These are phyloP conservation scores for Chaetura pelagica DNA, from an alignment of 2,113 vertebrate genomes.

Conservation along the genomic window DNA sequence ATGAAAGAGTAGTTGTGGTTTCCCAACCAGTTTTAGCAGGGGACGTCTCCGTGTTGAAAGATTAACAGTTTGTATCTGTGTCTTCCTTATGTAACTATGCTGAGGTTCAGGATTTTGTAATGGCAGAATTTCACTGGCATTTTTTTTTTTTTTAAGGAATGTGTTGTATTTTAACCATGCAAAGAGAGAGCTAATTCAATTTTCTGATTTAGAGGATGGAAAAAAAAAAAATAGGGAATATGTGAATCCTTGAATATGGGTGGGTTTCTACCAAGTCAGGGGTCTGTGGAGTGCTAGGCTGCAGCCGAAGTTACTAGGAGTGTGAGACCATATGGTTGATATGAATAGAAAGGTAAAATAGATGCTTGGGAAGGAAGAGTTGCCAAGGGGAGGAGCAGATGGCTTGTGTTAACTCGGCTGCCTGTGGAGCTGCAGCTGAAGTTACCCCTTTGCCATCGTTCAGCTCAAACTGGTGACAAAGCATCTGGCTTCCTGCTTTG, in stretches of 20 bases:
- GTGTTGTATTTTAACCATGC: background rate
- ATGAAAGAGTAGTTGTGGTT: background rate
- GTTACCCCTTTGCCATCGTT: background rate
- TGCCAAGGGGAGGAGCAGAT: background rate
- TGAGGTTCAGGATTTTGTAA: background rate
- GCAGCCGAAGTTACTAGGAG: background rate
- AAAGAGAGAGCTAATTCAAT: background rate
- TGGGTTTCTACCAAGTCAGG: background rate
- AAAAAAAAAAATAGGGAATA: background rate
- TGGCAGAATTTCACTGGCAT: background rate
- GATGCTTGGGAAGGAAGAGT: background rate
- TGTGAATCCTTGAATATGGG: background rate
- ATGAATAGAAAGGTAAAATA: background rate
- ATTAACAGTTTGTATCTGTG: background rate
- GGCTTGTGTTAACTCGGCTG: rapidly evolving
- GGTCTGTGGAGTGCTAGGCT: background rate
- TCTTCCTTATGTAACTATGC: background rate
- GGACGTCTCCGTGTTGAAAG: background rate
- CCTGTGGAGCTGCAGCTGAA: background rate
- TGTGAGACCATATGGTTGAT: background rate
- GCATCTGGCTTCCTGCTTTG: background rate
- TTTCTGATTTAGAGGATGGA: background rate
- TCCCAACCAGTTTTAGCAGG: background rate
- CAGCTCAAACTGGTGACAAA: background rate
- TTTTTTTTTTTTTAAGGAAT: background rate